A percentile compares a stretch with the other conserved stretches of the same genome.
Evolutionary conservation across 37 sponge, comb jelly and placozoan species (phyloP).

Genomic region (Agelas oroides): DNA sequence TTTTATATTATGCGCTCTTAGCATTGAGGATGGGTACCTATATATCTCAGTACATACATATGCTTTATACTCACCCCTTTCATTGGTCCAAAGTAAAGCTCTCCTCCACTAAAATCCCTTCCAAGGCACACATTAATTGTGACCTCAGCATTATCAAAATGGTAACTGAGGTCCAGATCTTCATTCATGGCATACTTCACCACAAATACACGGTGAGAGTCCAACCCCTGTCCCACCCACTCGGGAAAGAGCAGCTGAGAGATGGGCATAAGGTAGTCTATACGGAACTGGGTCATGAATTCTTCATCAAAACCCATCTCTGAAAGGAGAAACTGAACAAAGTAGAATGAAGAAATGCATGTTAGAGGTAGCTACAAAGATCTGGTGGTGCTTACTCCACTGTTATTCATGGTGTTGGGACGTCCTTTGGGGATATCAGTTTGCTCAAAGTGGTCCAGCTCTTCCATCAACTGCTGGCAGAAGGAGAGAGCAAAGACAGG

Average conservation of each 20-base stretch:
- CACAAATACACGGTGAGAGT: slow-evolving; percentile 81
- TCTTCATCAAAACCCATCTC: slow-evolving; percentile 80
- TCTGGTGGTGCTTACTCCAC: slow-evolving; percentile 59
- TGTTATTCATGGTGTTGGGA: slow-evolving; percentile 90
- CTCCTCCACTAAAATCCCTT: slow-evolving; percentile 73
- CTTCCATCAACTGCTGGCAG: slow-evolving; percentile 64
- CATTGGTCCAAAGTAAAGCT: slow-evolving; percentile 81
- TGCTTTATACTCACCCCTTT: slow-evolving; percentile 18
- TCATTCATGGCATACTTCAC: slow-evolving; percentile 75
- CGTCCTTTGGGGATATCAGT: slow-evolving; percentile 76
- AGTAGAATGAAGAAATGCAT: neutral
- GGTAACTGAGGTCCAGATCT: slow-evolving; percentile 77
- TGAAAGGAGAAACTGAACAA: slow-evolving; percentile 68
- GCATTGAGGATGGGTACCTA: too few species aligned
- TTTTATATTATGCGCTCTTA: too few species aligned
- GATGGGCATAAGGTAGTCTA: slow-evolving; percentile 63
- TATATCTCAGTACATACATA: too few species aligned
- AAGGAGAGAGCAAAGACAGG: slow-evolving; percentile 71
- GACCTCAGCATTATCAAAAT: slow-evolving; percentile 94
- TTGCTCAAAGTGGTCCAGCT: slow-evolving; percentile 71
- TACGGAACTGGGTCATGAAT: slow-evolving; percentile 61
- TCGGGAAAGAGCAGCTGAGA: slow-evolving; percentile 79
- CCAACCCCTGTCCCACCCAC: slow-evolving; percentile 73
- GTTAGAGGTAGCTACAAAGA: neutral
- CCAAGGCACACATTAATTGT: slow-evolving; percentile 89